Conservation (phyloP, 1,140 invertebrate species). For the Drosophila leontia region DNA sequence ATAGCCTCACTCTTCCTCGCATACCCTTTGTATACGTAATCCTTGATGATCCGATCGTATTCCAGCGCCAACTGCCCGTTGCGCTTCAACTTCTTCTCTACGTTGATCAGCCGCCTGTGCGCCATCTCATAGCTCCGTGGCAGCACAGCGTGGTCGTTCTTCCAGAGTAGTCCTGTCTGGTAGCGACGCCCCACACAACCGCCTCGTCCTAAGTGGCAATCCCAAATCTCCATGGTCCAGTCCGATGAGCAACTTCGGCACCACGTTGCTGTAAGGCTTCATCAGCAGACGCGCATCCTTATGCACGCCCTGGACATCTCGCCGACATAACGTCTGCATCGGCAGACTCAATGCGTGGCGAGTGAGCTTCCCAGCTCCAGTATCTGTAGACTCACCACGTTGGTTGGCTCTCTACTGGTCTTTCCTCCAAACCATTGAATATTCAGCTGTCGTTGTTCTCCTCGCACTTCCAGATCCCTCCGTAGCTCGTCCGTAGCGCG, state of each 20-base stretch:
- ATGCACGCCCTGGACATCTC: too few species aligned
- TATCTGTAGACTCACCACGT: too few species aligned
- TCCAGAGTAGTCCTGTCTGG: not conserved
- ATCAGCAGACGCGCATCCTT: not conserved
- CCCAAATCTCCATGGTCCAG: not conserved
- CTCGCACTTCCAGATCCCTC: not conserved
- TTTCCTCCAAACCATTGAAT: not conserved
- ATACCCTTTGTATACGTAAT: not conserved
- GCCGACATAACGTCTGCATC: too few species aligned
- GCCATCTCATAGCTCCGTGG: not conserved
- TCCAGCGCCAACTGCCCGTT: too few species aligned
- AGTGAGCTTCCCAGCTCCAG: too few species aligned
- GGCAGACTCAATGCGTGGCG: too few species aligned
- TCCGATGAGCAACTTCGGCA: conserved; percentile 6
- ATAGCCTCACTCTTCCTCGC: too few species aligned
- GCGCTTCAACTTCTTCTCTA: not conserved
- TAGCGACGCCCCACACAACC: conserved; percentile 1
- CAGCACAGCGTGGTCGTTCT: not conserved
- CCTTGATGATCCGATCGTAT: too few species aligned
- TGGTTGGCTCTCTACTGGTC: too few species aligned
- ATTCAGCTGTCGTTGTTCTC: conserved; percentile 9
- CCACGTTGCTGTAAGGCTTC: conserved; percentile 12
- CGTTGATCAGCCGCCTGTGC: not conserved
- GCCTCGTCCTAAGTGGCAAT: too few species aligned
- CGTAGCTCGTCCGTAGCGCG: not conserved